Conservation (phyloP, 2,888 invertebrate species). For the Thumatha senex region DNA sequence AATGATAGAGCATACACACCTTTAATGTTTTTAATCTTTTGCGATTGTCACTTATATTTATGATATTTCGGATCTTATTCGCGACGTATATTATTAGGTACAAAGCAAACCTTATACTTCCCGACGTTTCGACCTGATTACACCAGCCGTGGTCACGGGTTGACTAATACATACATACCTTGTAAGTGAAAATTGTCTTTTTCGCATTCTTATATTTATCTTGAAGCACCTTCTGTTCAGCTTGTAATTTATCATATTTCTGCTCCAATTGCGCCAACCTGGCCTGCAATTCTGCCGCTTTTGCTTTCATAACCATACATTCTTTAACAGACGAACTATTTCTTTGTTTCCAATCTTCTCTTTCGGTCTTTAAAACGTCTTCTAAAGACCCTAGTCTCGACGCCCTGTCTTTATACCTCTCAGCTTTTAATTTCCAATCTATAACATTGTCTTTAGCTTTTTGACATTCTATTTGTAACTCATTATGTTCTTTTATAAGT, state of each 20-base stretch:
- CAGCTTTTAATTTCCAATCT: conserved; percentile 68
- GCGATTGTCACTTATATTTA: no score
- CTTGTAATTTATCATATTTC: conserved; percentile 55
- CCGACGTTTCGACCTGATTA: no score
- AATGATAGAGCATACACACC: no score
- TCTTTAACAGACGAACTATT: conserved; percentile 57
- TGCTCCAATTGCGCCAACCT: conserved; percentile 72
- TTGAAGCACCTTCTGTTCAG: conserved; percentile 76
- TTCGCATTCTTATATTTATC: conserved; percentile 86
- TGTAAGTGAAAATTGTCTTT: conserved; percentile 85
- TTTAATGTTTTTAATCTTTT: no score
- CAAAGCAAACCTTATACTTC: no score
- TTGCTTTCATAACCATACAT: conserved; percentile 66
- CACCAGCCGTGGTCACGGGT: no score
- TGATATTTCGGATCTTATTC: no score
- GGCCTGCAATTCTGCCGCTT: conserved; percentile 68
- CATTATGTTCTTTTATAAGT: conserved; percentile 72
- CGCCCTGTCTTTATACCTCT: conserved; percentile 66
- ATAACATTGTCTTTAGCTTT: conserved; percentile 58
- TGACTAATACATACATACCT: no score
- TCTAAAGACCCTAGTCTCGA: conserved; percentile 63
- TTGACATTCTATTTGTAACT: conserved; percentile 62
- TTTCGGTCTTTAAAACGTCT: conserved; percentile 62
- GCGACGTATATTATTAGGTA: no score
- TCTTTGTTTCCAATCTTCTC: conserved; percentile 64